Evolutionary conservation across 2,113 vertebrate genomes (phyloP), one percentile per base, ranked within the genome.

Genomic region (Taxidea taxus): DNA sequence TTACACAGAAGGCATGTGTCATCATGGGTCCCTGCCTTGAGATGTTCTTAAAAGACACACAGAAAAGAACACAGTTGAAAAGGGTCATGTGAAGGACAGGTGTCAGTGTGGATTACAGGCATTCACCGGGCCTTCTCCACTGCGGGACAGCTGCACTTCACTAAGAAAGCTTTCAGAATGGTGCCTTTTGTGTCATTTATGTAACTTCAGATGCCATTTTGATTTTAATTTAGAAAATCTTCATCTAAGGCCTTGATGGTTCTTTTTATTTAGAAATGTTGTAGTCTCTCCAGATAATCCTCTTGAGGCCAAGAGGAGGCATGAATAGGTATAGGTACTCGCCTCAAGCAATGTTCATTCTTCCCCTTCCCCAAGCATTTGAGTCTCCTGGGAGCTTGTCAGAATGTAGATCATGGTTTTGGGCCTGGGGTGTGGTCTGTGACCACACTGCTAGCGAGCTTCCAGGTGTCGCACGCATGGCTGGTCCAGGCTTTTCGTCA

Each of bases 221-320:
- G 3, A 60, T 90, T 88, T 94, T 44, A 84, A 83, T 39, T 86
- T 82, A 68, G 64, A 39, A 14, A 87, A 25, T 83, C 31, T 58
- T 94, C 14, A 62, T 82, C 31, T 77, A 74, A 84, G 16, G 37
- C 37, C 42, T 94, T 77, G 20, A 18, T 78, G 49, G 16, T 94
- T 78, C 29, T 87, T 93, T 93, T 64, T 90, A 42, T 68, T 80
- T 54, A 20, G 47, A 74, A 87, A 70, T 49, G 75, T n/a, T 16
- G 4, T 80, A n/a, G 29, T 62, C 25, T 27, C 20, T 88, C 58
- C 60, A 81, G 54, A 39, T 81, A 75, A 70, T 90, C 37, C 37
- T 91, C 70, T 47, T 23, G 37, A 80, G 60, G 62, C 12, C 64
- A 44, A 44, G 6, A 78, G 31, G 75, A 62, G 25, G 27, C 23